These are phyloP conservation scores for Drosophila villosipedis DNA, from an alignment of 2,888 invertebrate genomes.

Conservation along the genomic window DNA sequence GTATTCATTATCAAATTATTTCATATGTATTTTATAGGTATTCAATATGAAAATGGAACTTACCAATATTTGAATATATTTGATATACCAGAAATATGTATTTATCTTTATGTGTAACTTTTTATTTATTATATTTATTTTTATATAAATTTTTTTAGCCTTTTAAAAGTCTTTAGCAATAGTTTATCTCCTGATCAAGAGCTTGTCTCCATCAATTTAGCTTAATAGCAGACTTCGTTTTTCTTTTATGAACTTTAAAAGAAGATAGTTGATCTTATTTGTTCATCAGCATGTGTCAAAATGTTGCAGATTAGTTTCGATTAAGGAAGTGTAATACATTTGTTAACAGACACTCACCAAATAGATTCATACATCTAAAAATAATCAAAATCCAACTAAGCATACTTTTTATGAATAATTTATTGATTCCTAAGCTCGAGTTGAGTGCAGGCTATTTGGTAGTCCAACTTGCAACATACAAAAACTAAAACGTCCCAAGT, in stretches of 20 bases:
- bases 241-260: not conserved
- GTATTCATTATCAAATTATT: not conserved
- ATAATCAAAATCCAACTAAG: constrained; percentile 6
- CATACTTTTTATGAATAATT: constrained; percentile 18
- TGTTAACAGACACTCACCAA: not conserved
- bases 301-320: not conserved
- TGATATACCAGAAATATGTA: not conserved
- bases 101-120: not conserved
- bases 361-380: not conserved
- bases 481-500: not conserved
- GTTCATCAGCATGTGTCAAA: not conserved
- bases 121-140: not conserved
- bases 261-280: not conserved
- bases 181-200: not conserved
- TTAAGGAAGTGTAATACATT: not conserved
- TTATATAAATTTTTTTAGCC: not conserved
- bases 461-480: constrained; percentile 19
- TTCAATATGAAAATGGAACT: not conserved
- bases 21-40: not conserved
- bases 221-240: not conserved
- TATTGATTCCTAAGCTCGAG: constrained; percentile 5
- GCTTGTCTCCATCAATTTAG: not conserved
- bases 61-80: not conserved
- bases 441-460: constrained; percentile 22
- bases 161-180: not conserved